Base-by-base conservation (phyloP, 2,797 vertebrate genomes). In the Cyprinella venusta region DNA sequence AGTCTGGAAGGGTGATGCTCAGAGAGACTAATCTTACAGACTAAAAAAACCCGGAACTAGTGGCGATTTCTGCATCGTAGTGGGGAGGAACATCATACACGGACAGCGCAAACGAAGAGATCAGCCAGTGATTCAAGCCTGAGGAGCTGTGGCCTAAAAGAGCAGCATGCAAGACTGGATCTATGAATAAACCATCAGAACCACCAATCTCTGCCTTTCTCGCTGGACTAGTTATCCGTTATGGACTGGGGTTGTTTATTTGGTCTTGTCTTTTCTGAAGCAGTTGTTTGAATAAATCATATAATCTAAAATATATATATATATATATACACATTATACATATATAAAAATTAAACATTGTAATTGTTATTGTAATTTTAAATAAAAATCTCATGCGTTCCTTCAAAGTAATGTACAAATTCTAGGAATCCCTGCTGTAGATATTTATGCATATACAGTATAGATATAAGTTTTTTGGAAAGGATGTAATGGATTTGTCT, bases 61-160 rank as follows among this genome's bases (percentile, higher is more conserved):
- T 65, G 97, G 97, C 70, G 97, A 98, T 88, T 94, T 97, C 90
- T 98, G 97, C 74, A 94, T 99, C 81, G 95, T 97, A 90, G 95
- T 98, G 74, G 96, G 97, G 94, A 97, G 97, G 98, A 98, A 98
- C 94, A 96, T 98, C 89, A 96, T 97, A 89, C 97, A 98, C 1
- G 97, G 95, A 95, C 81, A 97, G 95, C 1, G 96, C 97, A 21
- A 96, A 98, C 90, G 94, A 86, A 0, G 97, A 99, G 93, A 91
- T 98, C 38, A 89, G 6, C 33, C 90, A 98, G 81, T 98, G 97
- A 96, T 98, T 98, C 89, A 92, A 94, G 82, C 79, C 93, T 0
- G 96, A 96, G 86, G 97, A 98, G 85, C 86, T 98, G 18, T 96
- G 4, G 63, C 87, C 59, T 97, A 94, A 85, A 92, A 92, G 76